Conservation (phyloP, 2,888 invertebrate genomes). For the Ichneumoninae sp. region DNA sequence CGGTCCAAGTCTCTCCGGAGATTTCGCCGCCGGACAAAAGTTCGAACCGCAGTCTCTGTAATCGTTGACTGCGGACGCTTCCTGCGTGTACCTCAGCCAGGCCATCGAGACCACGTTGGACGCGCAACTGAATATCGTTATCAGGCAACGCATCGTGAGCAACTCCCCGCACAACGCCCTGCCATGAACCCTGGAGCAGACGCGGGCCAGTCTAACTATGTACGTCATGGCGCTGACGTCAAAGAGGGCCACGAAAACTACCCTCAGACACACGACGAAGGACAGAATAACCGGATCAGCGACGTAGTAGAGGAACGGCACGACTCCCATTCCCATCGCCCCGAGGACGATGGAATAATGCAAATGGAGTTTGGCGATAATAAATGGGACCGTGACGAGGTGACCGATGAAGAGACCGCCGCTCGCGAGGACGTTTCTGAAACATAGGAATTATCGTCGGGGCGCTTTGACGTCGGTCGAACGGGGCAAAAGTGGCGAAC, state of each 20-base stretch:
- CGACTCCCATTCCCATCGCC: conserved; percentile 62
- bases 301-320: conserved; percentile 56
- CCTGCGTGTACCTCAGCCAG: conserved; percentile 41
- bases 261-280: conserved; percentile 39
- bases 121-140: conserved; percentile 52
- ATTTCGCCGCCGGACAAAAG: conserved; percentile 16
- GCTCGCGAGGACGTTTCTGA: conserved; percentile 38
- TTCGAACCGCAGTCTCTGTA: conserved; percentile 15
- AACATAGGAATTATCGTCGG: conserved; percentile 3
- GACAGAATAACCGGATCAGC: conserved; percentile 37
- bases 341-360: conserved; percentile 63
- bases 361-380: conserved; percentile 47
- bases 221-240: conserved; percentile 53
- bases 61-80: background rate
- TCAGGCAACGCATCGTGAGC: conserved; percentile 34
- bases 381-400: conserved; percentile 57
- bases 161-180: conserved; percentile 45
- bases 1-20: conserved; percentile 19
- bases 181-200: conserved; percentile 57
- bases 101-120: conserved; percentile 37
- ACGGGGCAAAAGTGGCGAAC: too few relatives aligned
- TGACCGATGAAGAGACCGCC: conserved; percentile 51
- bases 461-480: too few relatives aligned
- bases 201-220: conserved; percentile 42
- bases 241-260: conserved; percentile 58